A percentile compares a stretch with the other conserved stretches of the same genome.
Evolutionary conservation across 2,888 invertebrate species (phyloP).

Genomic region (Plemyria rubiginata): DNA sequence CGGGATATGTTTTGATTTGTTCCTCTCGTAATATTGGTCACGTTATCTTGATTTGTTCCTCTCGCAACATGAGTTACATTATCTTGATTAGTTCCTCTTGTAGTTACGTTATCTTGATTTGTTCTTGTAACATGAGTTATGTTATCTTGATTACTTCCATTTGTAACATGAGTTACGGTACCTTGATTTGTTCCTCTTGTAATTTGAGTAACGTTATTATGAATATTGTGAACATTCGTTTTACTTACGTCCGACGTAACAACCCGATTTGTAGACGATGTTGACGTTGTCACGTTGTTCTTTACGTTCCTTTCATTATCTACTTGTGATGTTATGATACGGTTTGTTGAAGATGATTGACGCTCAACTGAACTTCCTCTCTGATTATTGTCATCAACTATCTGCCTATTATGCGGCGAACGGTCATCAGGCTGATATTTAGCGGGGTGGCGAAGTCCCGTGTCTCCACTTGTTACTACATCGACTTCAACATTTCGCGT

Average conservation of each 20-base stretch:
- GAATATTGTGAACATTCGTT: constrained; percentile 39
- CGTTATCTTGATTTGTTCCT: constrained; percentile 48
- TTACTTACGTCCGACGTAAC: constrained; percentile 48
- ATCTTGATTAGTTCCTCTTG: constrained; percentile 50
- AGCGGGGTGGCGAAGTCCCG: constrained; percentile 35
- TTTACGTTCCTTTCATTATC: constrained; percentile 46
- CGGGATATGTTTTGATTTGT: constrained; percentile 52
- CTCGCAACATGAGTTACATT: constrained; percentile 49
- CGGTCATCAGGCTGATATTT: constrained; percentile 41
- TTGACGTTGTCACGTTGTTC: constrained; percentile 28
- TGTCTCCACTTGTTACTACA: constrained; percentile 63
- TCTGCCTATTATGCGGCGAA: constrained; percentile 39
- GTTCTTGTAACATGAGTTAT: constrained; percentile 50
- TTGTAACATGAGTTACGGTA: constrained; percentile 28
- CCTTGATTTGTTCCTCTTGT: constrained; percentile 51
- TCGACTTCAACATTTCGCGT: constrained; percentile 88
- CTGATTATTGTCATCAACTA: constrained; percentile 49
- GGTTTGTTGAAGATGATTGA: constrained; percentile 51
- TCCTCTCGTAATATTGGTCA: constrained; percentile 51
- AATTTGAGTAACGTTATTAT: constrained; percentile 36
- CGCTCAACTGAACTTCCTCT: constrained; percentile 56
- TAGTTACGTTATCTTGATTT: constrained; percentile 48
- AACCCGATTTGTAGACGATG: constrained; percentile 46
- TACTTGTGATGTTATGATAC: constrained; percentile 46
- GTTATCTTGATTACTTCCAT: constrained; percentile 29